Conservation (phyloP, 1,140 invertebrate species). For the Drosophila lacertosa region DNA sequence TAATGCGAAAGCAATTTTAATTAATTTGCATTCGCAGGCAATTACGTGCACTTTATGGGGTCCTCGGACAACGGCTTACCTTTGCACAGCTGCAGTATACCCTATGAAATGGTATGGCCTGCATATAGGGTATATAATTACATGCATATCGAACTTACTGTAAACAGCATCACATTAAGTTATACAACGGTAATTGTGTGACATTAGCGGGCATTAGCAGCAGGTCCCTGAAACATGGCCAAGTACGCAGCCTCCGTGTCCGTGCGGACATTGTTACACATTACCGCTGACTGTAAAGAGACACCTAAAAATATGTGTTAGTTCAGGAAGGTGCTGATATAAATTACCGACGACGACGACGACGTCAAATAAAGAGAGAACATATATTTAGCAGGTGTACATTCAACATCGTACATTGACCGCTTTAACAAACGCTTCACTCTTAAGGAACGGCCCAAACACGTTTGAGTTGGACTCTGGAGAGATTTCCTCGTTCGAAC, state of each 20-base stretch:
- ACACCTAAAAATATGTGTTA: constrained; percentile 28
- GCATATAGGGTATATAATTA: neutral
- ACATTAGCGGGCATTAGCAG: constrained; percentile 39
- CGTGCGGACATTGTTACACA: constrained; percentile 14
- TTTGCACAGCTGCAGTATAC: too few relatives aligned
- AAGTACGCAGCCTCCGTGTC: constrained; percentile 17
- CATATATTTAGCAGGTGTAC: constrained; percentile 54
- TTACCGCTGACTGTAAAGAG: constrained; percentile 23
- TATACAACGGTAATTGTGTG: constrained; percentile 64
- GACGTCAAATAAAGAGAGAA: constrained; percentile 18
- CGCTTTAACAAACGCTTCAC: constrained; percentile 38
- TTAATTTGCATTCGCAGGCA: too few relatives aligned
- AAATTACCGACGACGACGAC: constrained; percentile 30
- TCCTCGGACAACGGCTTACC: too few relatives aligned
- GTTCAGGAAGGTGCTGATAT: constrained; percentile 23
- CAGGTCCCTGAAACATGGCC: neutral
- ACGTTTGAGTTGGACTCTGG: constrained; percentile 57
- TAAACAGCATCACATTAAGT: constrained; percentile 6
- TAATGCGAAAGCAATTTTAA: too few relatives aligned
- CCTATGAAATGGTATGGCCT: too few relatives aligned
- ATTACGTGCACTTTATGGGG: too few relatives aligned
- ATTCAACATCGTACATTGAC: constrained; percentile 69
- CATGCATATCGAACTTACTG: constrained; percentile 6
- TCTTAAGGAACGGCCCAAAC: constrained; percentile 42
- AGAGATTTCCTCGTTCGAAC: constrained; percentile 46